Base-by-base conservation (phyloP, 2,113 vertebrate genomes). In the Nothocercus nigrocapillus region DNA sequence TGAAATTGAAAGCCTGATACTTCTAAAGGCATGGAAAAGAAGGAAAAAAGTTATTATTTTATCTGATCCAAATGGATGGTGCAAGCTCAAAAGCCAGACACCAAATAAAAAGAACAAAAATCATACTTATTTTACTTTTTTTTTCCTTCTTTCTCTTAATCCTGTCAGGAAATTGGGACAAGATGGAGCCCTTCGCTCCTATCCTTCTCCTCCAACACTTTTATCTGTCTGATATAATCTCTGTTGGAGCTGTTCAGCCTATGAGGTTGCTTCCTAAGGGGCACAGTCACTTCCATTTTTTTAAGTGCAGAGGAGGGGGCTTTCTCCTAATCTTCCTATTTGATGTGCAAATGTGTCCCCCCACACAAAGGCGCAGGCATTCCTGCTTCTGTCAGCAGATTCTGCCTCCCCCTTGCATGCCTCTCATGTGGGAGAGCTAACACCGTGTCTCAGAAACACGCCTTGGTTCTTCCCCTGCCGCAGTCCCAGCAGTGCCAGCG, bases 131-230 rank as follows among this genome's bases (percentile, higher is more conserved):
- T 30, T 69, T 66, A 68, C 0, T 54, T 90, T 92, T 73, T 36
- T 4, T 9, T 27, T 40, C 13, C 20, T 44, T 22, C 49, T 84
- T 91, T 89, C 32, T 90, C 83, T 89, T 93, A 88, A 96, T 96
- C 78, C 66, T 88, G 38, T 82, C 66, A 94, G 85, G 78, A 94
- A 97, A 96, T 64, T 92, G 75, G 47, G 89, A 85, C 93, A 96
- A 88, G 42, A 75, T 90, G 64, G 58, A 90, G 51, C 30, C 67
- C 59, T 81, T 82, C 18, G 82, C 45, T 61, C 18, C 7, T 75
- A 30, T 87, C 19, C 25, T 56, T 7, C 42, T 85, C 86, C 53
- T 74, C 66, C 28, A 83, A 11, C 45, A 76, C 30, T 92, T 94
- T 64, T 79, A 62, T 88, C 82, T 76, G 42, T 54, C 62, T 79